Conservation (phyloP, 2,113 vertebrate genomes). For the Phaetusa simplex region DNA sequence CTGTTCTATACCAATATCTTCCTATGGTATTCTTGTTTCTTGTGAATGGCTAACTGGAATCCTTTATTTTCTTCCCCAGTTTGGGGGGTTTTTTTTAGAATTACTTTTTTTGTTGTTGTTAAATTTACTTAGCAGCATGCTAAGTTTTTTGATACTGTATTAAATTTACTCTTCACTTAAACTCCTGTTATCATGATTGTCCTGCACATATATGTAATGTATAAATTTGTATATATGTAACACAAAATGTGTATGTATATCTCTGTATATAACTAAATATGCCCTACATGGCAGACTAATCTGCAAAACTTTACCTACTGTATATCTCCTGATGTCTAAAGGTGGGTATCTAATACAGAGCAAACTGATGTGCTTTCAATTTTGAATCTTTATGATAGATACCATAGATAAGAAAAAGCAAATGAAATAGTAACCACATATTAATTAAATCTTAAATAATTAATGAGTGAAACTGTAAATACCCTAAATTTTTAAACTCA, state of each 20-base stretch:
- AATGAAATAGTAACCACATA: not conserved
- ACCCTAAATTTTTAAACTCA: not conserved
- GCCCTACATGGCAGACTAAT: not conserved
- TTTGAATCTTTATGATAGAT: not conserved
- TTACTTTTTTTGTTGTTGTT: not conserved
- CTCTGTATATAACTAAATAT: not conserved
- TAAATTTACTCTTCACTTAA: not conserved
- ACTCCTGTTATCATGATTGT: not conserved
- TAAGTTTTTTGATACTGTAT: not conserved
- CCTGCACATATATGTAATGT: not conserved
- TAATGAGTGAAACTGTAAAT: not conserved
- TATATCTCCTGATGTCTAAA: not conserved
- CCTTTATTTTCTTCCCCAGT: not conserved
- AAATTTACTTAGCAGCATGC: not conserved
- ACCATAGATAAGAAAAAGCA: not conserved
- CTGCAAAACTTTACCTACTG: not conserved
- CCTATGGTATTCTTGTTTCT: not conserved
- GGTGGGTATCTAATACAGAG: not conserved
- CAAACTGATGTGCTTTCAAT: not conserved
- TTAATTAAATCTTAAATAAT: not conserved
- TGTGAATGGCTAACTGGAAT: not conserved
- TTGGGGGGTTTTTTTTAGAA: rapidly evolving
- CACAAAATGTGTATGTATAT: not conserved
- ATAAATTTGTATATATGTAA: not conserved
- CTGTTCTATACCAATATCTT: not conserved